Conservation (phyloP, 2,888 invertebrate species). For the Drosophila tripunctata region DNA sequence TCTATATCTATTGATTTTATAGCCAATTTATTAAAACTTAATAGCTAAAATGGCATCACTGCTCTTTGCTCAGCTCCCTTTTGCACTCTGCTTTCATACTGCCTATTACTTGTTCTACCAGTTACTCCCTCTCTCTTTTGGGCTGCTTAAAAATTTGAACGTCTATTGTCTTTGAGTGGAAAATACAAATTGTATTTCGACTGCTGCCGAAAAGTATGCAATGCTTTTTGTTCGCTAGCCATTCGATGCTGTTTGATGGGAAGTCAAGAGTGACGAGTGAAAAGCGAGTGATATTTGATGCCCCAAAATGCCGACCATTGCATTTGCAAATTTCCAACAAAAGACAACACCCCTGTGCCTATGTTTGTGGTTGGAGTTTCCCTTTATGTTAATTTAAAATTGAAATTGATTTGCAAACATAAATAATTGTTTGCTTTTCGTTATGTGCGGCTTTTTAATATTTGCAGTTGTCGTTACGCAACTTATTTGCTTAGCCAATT, state of each 20-base stretch:
- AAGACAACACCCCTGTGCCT: slow-evolving; percentile 3
- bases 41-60: neutral
- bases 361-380: neutral
- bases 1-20: neutral
- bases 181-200: slow-evolving; percentile 71
- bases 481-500: slow-evolving; percentile 53
- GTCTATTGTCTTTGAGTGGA: slow-evolving; percentile 70
- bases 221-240: slow-evolving; percentile 45
- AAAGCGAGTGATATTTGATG: slow-evolving; percentile 56
- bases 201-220: slow-evolving; percentile 44
- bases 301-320: slow-evolving; percentile 40
- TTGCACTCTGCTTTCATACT: neutral
- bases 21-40: neutral
- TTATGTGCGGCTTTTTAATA: slow-evolving; percentile 37
- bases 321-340: slow-evolving; percentile 49
- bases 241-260: slow-evolving; percentile 24
- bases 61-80: neutral
- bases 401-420: slow-evolving; percentile 67
- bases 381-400: slow-evolving; percentile 67
- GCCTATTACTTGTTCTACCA: neutral
- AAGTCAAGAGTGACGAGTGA: neutral
- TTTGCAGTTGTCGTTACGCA: slow-evolving; percentile 18
- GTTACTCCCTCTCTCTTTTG: neutral
- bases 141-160: slow-evolving; percentile 54
- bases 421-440: slow-evolving; percentile 57